phyloP scores from a whole-genome alignment of 2,113 vertebrate genomes.

The Hymenochirus boettgeri region DNA sequence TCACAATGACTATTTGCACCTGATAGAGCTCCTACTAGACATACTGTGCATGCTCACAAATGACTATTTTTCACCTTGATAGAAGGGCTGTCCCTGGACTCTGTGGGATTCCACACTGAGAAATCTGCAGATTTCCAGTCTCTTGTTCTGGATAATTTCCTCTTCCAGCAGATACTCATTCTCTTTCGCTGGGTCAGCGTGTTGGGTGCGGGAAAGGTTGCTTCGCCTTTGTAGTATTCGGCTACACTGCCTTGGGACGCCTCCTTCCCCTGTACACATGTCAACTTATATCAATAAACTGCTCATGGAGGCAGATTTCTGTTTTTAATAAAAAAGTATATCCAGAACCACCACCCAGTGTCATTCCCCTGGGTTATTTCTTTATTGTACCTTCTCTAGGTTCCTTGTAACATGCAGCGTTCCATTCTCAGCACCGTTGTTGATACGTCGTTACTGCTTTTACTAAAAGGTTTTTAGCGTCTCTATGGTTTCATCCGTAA shows the following conservation, averaged over 20 bases:
- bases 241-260: constrained; percentile 61
- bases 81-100: constrained; percentile 64
- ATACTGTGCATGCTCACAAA: too few species aligned
- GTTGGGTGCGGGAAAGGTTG: constrained; percentile 44
- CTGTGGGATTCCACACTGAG: constrained; percentile 49
- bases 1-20: too few species aligned
- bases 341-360: too few species aligned
- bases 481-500: constrained; percentile 52
- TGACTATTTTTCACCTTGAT: constrained; percentile 65
- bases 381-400: constrained; percentile 62
- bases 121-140: constrained; percentile 36
- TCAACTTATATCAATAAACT: too few species aligned
- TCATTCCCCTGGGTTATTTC: too few species aligned
- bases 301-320: too few species aligned
- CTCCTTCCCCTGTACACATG: constrained; percentile 59
- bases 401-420: constrained; percentile 51
- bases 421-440: constrained; percentile 58
- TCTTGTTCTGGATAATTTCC: constrained; percentile 4
- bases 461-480: constrained; percentile 57
- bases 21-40: too few species aligned
- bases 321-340: too few species aligned
- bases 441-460: constrained; percentile 57
- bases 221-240: constrained; percentile 50
- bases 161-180: constrained; percentile 5
- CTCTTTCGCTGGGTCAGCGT: constrained; percentile 42